Evolutionary conservation across 2,888 invertebrate species (phyloP).

Genomic region (Rotaria sp.): DNA sequence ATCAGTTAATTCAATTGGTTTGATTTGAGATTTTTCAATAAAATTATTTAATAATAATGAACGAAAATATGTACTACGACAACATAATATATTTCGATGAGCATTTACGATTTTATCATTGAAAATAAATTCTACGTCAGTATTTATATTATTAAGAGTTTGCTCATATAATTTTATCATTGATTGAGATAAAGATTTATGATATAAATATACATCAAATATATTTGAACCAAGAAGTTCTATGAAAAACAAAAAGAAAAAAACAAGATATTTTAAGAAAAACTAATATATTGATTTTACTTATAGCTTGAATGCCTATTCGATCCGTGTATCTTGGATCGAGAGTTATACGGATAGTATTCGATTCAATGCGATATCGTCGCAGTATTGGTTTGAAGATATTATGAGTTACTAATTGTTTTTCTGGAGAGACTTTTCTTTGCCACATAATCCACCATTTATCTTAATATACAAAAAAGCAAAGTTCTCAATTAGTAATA

Average conservation of each 20-base stretch:
- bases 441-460: background rate
- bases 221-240: background rate
- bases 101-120: conserved; percentile 30
- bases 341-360: background rate
- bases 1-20: conserved; percentile 34
- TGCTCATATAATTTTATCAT: background rate
- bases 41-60: conserved; percentile 28
- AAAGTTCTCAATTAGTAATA: too few species aligned
- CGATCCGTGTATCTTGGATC: background rate
- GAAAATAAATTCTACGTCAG: conserved; percentile 32
- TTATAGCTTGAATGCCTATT: background rate
- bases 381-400: background rate
- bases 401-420: background rate
- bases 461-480: background rate
- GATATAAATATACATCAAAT: background rate
- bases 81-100: conserved; percentile 32
- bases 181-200: background rate
- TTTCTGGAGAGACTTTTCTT: background rate
- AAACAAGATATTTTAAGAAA: too few species aligned
- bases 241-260: background rate
- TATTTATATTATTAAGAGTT: background rate
- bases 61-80: conserved; percentile 34
- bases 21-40: background rate
- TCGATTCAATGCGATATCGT: background rate
- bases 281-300: background rate